Evolutionary conservation across 30 jellyfish, hydroid and myxozoan genomes (phyloP), one percentile per base, ranked within the genome.

Genomic region (Aurelia aurita): DNA sequence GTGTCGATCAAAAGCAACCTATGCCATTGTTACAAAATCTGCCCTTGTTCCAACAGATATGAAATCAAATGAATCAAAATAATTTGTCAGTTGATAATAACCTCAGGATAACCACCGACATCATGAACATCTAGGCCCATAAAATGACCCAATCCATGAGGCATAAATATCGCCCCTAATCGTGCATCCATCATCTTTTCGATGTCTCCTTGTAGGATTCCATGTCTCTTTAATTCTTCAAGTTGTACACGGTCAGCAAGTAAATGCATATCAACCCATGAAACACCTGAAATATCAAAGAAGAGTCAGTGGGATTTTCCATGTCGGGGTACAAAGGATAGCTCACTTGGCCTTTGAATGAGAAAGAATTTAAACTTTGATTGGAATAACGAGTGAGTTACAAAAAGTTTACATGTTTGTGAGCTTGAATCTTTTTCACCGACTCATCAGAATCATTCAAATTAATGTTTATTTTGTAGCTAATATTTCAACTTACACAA

Each of bases 51-150:
- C n/a, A n/a, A n/a, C n/a, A n/a, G n/a, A n/a, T n/a, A n/a, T 0
- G 9, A 39, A 39, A 39, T 35, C 11, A 55, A 55, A 18, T 3
- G 31, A 55, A 55, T 55, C 5, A 15, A 2, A 55, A 18, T 55
- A n/a, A 55, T 4, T 63, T 63, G 13, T 34, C 29, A 69, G 19
- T 12, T 55, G 14, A 55, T 13, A 45, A 45, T 1, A 43, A 68
- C 94, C 86, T 69, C 74, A 18, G 92, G 96, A 61, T 88, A 88
- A 6, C 96, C 93, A 65, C 94, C 97, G 61, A 92, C 98, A 74
- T 92, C 98, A 80, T 92, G 98, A 18, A 92, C 98, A 81, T 92
- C 98, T 1, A 86, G 74, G 32, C 98, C 98, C 95, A 92, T 87
- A 58, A 92, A 82, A 60, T 92, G 98, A 21, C 98, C 98, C 79